Base-by-base conservation (phyloP, 2,113 vertebrate genomes). In the Oryctolagus cuniculus region DNA sequence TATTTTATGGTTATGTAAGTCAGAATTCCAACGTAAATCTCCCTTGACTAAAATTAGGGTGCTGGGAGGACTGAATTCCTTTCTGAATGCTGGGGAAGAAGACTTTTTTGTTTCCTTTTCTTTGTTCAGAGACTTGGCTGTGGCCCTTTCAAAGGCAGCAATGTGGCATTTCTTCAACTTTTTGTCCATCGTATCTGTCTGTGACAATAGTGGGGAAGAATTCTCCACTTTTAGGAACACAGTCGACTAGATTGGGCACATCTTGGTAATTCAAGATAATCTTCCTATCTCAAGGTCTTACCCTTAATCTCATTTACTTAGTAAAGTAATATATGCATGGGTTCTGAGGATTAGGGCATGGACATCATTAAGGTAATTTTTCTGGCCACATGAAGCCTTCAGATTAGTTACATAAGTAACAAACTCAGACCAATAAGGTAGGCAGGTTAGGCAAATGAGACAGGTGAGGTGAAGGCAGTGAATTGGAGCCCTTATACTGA, bases 251-350 rank as follows among this genome's bases (percentile, higher is more conserved):
- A 75, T 1, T 92, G 36, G 44, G 7, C 6, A 13, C 21, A 89
- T 5, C 3, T 93, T 19, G 27, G 84, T 88, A 72, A 78, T 79
- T 9, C 6, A 63, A 24, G 24, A 4, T 63, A 58, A 73, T 53
- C 63, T 87, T 21, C 24, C 5, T 29, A 67, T 16, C 27, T 61
- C 74, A 78, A 82, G 55, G 13, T 55, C 21, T 91, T 31, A 55
- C 38, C 10, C 21, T 84, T 96, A 95, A 79, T 69, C 31, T 2
- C 15, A 75, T 89, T 89, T 69, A 53, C 21, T 49, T 87, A 87
- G 19, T 66, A 34, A 70, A 63, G 25, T 61, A 84, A 66, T 61
- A 38, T n/a, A 67, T 11, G 66, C 36, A 79, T 22, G 58, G 17
- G 2, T 75, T 88, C 49, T 36, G 19, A 55, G 69, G 21, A 67